Conservation (phyloP, 2,113 vertebrate species). For the Mobula hypostoma region DNA sequence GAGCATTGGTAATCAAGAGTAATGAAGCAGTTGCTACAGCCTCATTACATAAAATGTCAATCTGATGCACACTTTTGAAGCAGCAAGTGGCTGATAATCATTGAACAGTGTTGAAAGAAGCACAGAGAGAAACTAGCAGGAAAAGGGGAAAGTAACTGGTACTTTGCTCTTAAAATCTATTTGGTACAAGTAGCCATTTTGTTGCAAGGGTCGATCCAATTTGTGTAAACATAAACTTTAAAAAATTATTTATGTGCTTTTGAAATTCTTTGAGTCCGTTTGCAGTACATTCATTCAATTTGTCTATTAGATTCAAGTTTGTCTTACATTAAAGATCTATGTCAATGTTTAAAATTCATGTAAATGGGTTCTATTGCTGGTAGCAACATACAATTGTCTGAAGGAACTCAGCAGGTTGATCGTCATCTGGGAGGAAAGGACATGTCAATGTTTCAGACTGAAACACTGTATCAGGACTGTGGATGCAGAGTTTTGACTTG, state of each 20-base stretch:
- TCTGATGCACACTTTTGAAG: background rate
- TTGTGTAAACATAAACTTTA: background rate
- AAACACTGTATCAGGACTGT: no score
- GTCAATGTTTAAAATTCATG: background rate
- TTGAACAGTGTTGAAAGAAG: background rate
- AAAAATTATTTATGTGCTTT: background rate
- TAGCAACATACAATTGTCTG: no score
- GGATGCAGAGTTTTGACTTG: no score
- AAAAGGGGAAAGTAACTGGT: background rate
- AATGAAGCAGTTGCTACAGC: background rate
- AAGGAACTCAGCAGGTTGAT: no score
- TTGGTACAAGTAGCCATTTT: background rate
- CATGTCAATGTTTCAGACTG: no score
- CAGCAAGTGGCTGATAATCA: background rate
- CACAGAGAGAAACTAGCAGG: background rate
- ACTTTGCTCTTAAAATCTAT: background rate
- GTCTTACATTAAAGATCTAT: background rate
- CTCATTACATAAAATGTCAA: background rate
- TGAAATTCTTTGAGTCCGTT: background rate
- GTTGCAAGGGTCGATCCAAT: background rate
- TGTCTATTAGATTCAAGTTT: background rate
- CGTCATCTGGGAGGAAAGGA: no score
- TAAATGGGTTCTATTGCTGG: background rate
- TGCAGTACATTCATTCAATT: background rate
- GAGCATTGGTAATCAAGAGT: background rate